Evolutionary conservation across 1,140 invertebrate species (phyloP), one percentile per base, ranked within the genome.

Genomic region (Conus betulinus): DNA sequence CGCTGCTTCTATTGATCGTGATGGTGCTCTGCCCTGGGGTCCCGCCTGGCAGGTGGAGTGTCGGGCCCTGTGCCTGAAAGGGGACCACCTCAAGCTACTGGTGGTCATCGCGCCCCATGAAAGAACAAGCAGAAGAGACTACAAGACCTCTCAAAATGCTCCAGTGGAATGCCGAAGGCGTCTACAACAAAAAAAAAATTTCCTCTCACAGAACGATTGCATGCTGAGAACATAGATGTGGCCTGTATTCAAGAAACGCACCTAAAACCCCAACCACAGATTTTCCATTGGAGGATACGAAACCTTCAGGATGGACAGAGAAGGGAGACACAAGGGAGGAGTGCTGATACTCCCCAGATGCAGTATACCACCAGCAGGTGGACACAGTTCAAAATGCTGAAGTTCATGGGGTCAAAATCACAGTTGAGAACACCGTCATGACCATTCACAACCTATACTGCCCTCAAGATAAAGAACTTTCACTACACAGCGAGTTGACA

Each of bases 161-260:
- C 3, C 39, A 39, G 3, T 39, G 39, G 39, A 39, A 39, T 39
- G 39, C 39, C 39, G 39, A 39, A 39, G 39, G 39, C 39, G 51
- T 87, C 23, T 78, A 25, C 67, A 87, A 78, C 27, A 83, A 84
- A 52, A 88, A n/a, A n/a, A n/a, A 88, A 27, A 17, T 3, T 82
- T 25, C 51, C 23, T 5, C 57, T 88, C 10, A 17, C 23, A 11
- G 23, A 88, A 88, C 1, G 39, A 39, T 39, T 39, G 39, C 39
- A 39, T 39, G 39, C 39, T 39, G 39, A 39, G 39, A 39, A 39
- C 79, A 88, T 88, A n/a, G 52, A 85, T 53, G 51, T 88, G n/a
- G 25, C 20, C 76, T 88, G 87, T 55, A 51, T 83, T 20, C 87
- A 88, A n/a, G 87, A 88, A 27, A 88, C 87, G 13, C 74, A 88